These are phyloP conservation scores for Xestia xanthographa DNA, from an alignment of 2,888 invertebrate genomes.

Conservation along the genomic window DNA sequence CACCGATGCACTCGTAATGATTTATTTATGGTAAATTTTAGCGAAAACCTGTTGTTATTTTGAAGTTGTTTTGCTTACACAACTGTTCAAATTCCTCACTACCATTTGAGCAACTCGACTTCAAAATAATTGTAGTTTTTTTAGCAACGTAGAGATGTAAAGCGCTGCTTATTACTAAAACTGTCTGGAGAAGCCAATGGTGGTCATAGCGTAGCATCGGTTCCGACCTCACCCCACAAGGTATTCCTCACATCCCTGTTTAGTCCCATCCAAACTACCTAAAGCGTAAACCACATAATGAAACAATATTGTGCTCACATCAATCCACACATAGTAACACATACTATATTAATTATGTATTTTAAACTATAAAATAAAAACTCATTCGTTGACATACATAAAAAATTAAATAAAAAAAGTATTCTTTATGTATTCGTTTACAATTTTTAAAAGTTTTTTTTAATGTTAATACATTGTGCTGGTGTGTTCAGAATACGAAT, in stretches of 20 bases:
- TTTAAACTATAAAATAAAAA: slow-evolving; percentile 78
- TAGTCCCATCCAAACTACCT: slow-evolving; percentile 83
- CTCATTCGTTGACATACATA: slow-evolving; percentile 79
- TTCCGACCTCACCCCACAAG: slow-evolving; percentile 71
- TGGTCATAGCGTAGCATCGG: slow-evolving; percentile 69
- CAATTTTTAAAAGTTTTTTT: slow-evolving; percentile 71
- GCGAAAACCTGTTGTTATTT: slow-evolving; percentile 28
- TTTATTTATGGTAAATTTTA: slow-evolving; percentile 31
- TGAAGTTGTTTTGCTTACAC: slow-evolving; percentile 13
- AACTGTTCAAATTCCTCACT: slow-evolving; percentile 1
- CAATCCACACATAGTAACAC: slow-evolving; percentile 83
- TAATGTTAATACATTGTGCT: slow-evolving; percentile 85
- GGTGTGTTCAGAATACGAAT: slow-evolving; percentile 81
- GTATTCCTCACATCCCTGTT: slow-evolving; percentile 83
- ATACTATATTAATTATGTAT: slow-evolving; percentile 79
- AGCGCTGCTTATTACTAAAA: slow-evolving; percentile 49
- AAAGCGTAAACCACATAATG: slow-evolving; percentile 82
- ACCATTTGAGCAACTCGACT: slow-evolving; percentile 16
- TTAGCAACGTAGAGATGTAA: slow-evolving; percentile 35
- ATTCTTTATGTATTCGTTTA: slow-evolving; percentile 71
- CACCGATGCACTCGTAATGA: slow-evolving; percentile 64
- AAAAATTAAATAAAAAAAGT: slow-evolving; percentile 79
- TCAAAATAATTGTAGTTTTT: slow-evolving; percentile 20
- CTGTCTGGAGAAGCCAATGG: slow-evolving; percentile 52
- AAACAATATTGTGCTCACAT: slow-evolving; percentile 87